phyloP scores from a whole-genome alignment of 2,113 vertebrate species.

The Hyaena hyaena region DNA sequence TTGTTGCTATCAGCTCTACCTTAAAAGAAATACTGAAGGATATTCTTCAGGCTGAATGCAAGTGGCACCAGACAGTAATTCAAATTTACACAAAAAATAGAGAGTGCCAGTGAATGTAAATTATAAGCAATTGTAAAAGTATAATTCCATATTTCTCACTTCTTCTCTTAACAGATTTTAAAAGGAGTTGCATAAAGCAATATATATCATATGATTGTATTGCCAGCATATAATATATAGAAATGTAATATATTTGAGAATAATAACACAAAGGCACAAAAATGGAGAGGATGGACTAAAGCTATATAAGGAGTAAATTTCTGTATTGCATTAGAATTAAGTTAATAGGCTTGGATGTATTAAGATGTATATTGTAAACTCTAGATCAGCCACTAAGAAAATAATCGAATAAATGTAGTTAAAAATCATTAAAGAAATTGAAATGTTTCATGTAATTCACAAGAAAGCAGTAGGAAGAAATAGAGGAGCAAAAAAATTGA shows the following conservation, averaged over 20 bases:
- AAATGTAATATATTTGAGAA: neutral
- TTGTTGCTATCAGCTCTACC: neutral
- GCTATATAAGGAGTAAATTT: neutral
- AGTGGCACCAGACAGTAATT: neutral
- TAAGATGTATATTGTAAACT: neutral
- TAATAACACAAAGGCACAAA: neutral
- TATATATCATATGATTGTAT: neutral
- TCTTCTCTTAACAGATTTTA: slow-evolving; percentile 46
- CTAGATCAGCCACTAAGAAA: slow-evolving; percentile 13
- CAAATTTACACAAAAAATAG: neutral
- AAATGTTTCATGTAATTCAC: slow-evolving; percentile 7
- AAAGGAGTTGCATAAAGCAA: neutral
- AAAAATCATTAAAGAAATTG: slow-evolving; percentile 40
- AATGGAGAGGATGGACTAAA: neutral
- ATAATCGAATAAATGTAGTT: neutral
- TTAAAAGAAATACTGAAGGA: neutral
- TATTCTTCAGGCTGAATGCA: slow-evolving; percentile 4
- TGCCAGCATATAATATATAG: neutral
- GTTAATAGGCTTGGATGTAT: neutral
- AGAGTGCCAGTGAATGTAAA: neutral
- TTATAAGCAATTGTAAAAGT: slow-evolving; percentile 30
- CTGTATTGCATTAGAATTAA: slow-evolving; percentile 17
- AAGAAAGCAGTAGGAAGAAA: neutral
- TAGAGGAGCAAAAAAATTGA: neutral
- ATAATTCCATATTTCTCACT: neutral